phyloP scores from a whole-genome alignment of 2,888 invertebrate genomes.

The Acanthacorydalis orientalis region DNA sequence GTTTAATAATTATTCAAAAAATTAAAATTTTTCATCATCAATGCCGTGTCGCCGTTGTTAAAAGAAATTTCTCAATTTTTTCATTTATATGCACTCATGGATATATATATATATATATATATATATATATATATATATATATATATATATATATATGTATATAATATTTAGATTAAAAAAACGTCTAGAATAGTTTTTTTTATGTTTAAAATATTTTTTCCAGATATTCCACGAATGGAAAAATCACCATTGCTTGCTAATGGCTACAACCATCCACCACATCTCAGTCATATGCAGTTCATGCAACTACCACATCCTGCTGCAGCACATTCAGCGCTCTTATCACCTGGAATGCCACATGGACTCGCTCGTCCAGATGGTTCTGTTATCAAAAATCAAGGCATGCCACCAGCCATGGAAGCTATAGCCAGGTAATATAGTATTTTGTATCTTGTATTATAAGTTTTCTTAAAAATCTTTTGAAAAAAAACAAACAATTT shows the following conservation, averaged over 20 bases:
- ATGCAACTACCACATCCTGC: conserved; percentile 76
- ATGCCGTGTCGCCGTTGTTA: too few relatives aligned
- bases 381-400: conserved; percentile 67
- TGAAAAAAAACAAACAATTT: too few relatives aligned
- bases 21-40: too few relatives aligned
- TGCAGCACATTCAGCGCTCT: conserved; percentile 53
- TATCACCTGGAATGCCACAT: conserved; percentile 82
- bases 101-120: too few relatives aligned
- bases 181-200: too few relatives aligned
- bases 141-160: too few relatives aligned
- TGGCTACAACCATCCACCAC: conserved; percentile 87
- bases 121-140: too few relatives aligned
- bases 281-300: conserved; percentile 86
- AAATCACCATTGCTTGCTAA: conserved; percentile 84
- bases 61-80: too few relatives aligned
- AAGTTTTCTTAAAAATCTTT: too few relatives aligned
- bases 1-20: too few relatives aligned
- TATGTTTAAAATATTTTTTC: conserved; percentile 13
- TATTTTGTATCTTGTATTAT: conserved; percentile 4
- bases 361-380: conserved; percentile 70
- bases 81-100: too few relatives aligned
- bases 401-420: conserved; percentile 77
- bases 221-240: conserved; percentile 78
- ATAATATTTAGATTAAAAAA: too few relatives aligned
- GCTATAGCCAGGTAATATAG: conserved; percentile 63